Percentiles rank a stretch among this genome's conserved stretches.
Conservation (phyloP, 2,888 invertebrate genomes). For the Caenorhabditis virilis region DNA sequence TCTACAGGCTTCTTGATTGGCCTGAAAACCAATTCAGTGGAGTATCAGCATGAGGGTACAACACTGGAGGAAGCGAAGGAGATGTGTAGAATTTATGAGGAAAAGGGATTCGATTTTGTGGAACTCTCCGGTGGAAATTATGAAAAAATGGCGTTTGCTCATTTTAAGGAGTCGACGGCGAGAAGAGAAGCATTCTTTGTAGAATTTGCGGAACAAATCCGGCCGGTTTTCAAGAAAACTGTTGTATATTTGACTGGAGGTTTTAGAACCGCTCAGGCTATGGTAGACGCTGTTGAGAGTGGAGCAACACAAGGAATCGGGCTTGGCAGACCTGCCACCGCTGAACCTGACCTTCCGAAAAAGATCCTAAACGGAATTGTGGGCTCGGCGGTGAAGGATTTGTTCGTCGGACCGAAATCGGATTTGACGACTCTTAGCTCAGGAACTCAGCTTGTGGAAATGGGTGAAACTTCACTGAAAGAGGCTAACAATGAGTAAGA, state of each 20-base stretch:
- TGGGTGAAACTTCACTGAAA: constrained; percentile 30
- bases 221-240: constrained; percentile 41
- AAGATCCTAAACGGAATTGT: constrained; percentile 44
- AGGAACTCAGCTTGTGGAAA: constrained; percentile 53
- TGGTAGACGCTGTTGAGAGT: constrained; percentile 45
- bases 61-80: constrained; percentile 45
- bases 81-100: constrained; percentile 27
- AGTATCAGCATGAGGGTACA: constrained; percentile 55
- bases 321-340: constrained; percentile 47
- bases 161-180: constrained; percentile 51
- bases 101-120: constrained; percentile 56
- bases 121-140: constrained; percentile 61
- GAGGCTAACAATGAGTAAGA: constrained; percentile 22
- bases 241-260: constrained; percentile 50
- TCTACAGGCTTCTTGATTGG: constrained; percentile 53
- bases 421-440: constrained; percentile 41
- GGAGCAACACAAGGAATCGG: constrained; percentile 50
- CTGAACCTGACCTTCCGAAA: constrained; percentile 53
- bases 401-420: constrained; percentile 49
- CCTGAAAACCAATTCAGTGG: constrained; percentile 58
- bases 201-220: constrained; percentile 51
- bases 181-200: constrained; percentile 56
- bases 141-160: constrained; percentile 49
- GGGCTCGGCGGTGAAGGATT: constrained; percentile 28
- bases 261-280: constrained; percentile 50